Conservation (phyloP, 2,888 invertebrate genomes). For the Thecophora atra region DNA sequence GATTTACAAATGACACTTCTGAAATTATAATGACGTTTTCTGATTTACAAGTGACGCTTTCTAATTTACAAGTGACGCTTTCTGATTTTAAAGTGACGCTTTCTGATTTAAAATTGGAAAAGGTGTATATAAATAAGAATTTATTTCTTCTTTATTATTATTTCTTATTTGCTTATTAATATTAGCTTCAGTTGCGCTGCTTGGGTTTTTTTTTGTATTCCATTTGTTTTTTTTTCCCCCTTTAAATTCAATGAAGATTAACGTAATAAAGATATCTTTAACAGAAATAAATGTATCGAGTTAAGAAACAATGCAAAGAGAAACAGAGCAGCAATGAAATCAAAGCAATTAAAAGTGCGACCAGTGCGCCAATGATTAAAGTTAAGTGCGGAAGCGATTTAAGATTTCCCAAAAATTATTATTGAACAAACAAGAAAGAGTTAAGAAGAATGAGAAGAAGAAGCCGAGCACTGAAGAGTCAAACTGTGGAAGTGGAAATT, state of each 20-base stretch:
- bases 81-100: too few species aligned
- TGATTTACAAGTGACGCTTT: too few species aligned
- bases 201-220: not conserved
- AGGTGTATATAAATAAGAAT: too few species aligned
- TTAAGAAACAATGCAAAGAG: not conserved
- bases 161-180: not conserved
- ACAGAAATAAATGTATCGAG: conserved; percentile 1
- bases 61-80: too few species aligned
- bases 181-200: not conserved
- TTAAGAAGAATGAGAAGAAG: not conserved
- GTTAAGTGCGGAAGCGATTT: conserved; percentile 32
- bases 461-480: too few species aligned
- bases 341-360: too few species aligned
- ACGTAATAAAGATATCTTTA: conserved; percentile 30
- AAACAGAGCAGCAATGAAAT: not conserved
- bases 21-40: too few species aligned
- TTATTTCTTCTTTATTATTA: not conserved
- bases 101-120: too few species aligned
- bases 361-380: conserved; percentile 32
- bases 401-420: conserved; percentile 30
- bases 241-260: conserved; percentile 2
- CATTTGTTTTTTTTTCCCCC: not conserved
- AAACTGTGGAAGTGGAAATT: too few species aligned
- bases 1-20: too few species aligned
- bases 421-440: not conserved